Evolutionary conservation across 2,888 invertebrate genomes (phyloP).

Genomic region (Dynastes grantii): DNA sequence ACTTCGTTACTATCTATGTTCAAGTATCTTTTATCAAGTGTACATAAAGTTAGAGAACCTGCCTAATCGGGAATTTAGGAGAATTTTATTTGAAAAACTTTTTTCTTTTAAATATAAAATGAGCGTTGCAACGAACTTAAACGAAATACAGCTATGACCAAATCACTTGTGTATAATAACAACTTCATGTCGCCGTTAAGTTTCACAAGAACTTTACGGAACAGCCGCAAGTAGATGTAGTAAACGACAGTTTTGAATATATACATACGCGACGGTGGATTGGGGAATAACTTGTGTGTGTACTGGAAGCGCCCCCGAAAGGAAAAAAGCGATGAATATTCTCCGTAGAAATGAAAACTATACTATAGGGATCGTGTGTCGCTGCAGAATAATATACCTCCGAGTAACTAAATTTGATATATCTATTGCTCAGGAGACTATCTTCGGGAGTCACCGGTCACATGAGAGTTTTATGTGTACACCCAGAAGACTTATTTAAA

Average conservation of each 20-base stretch:
- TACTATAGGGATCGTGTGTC: slow-evolving; percentile 45
- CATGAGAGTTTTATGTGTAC: slow-evolving; percentile 64
- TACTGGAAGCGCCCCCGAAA: slow-evolving; percentile 14
- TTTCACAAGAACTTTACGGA: too few relatives aligned
- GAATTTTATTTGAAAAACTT: too few relatives aligned
- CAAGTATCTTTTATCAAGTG: too few relatives aligned
- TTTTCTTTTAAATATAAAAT: too few relatives aligned
- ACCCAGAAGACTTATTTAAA: slow-evolving; percentile 69
- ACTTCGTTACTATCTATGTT: too few relatives aligned
- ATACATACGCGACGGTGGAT: slow-evolving; percentile 2
- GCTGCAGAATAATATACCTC: slow-evolving; percentile 62
- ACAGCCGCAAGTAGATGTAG: slow-evolving; percentile 11
- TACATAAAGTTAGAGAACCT: too few relatives aligned
- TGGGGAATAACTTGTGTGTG: slow-evolving; percentile 35
- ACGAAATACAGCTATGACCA: too few relatives aligned
- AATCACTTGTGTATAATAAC: too few relatives aligned
- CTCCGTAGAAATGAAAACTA: slow-evolving; percentile 47
- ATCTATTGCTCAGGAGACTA: slow-evolving; percentile 61
- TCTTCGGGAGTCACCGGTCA: slow-evolving; percentile 63
- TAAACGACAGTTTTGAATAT: slow-evolving; percentile 25
- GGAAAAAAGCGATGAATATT: slow-evolving; percentile 44
- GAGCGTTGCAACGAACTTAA: too few relatives aligned
- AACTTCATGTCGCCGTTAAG: too few relatives aligned
- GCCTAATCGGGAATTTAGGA: too few relatives aligned
- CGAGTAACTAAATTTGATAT: slow-evolving; percentile 63